Base-by-base conservation (phyloP, 1,140 invertebrate species). In the Choristoneura fumiferana region DNA sequence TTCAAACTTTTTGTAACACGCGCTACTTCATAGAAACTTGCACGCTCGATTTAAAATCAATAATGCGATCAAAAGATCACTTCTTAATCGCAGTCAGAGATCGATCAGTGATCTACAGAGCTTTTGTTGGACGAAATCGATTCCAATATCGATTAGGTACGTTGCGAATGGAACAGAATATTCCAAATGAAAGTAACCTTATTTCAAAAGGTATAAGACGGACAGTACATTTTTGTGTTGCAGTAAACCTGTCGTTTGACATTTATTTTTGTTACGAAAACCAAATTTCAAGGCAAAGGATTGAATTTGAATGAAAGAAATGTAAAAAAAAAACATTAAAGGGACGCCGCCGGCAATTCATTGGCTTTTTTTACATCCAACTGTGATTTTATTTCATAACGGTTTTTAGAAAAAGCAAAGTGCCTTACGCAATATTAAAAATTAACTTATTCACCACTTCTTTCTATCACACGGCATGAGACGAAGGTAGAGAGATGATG, bases 1-100 rank as follows among this genome's bases (percentile, higher is more conserved):
- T 15, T 66, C 60, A 60, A 63, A 45, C 60, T 63, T 64, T 62
- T 66, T 34, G 22, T 37, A 33, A 53, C 22, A 60, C 57, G 65
- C 67, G 71, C 67, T 71, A 69, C 62, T 60, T 76, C 64, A 71
- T 72, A 52, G 61, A 63, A 64, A 60, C 74, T 29, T 75, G 67
- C 75, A 81, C 73, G 73, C 72, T 58, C 69, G 72, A 85, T 84
- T 80, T 77, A 79, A 84, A 85, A 84, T 85, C 81, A 84, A 84
- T 87, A 87, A 82, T 63, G 69, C 55, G 40, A 63, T 74, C 77
- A 78, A 85, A 81, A 84, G 79, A 80, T 70, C 74, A 80, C 76
- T 85, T 82, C 73, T 67, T 70, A 73, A 78, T 80, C 82, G 73
- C 81, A 83, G 84, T 85, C 63, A 82, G 84, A 78, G 77, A 83